These are phyloP conservation scores for Colletes collaris DNA, from an alignment of 2,888 invertebrate genomes.

Conservation along the genomic window DNA sequence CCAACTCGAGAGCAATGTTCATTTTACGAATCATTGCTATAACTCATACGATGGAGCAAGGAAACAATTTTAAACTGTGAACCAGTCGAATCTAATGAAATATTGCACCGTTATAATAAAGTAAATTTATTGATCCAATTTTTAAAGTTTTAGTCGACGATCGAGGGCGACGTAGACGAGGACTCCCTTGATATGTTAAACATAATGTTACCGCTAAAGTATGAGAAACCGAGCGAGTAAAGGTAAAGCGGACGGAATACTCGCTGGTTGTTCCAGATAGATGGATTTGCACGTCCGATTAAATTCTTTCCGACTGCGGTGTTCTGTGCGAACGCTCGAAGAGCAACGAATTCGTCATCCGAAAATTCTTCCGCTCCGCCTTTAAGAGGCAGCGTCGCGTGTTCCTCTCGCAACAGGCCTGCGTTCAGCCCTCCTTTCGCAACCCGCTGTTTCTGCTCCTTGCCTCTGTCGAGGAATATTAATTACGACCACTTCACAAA, in stretches of 20 bases:
- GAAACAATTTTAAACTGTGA: too few species aligned
- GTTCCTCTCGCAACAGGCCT: conserved; percentile 36
- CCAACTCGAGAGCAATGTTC: too few species aligned
- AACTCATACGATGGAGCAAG: too few species aligned
- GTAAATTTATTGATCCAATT: too few species aligned
- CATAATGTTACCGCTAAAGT: too few species aligned
- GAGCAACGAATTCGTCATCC: conserved; percentile 53
- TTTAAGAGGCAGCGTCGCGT: conserved; percentile 40
- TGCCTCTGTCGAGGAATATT: conserved; percentile 68
- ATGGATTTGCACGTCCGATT: conserved; percentile 54
- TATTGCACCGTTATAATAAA: too few species aligned
- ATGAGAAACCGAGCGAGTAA: too few species aligned
- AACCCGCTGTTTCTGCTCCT: conserved; percentile 36
- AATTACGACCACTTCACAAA: conserved; percentile 73
- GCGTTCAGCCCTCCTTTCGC: conserved; percentile 15
- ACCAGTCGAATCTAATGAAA: too few species aligned
- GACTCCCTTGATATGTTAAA: too few species aligned
- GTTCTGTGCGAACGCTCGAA: conserved; percentile 33
- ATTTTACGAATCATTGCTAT: too few species aligned
- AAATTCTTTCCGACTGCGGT: conserved; percentile 32
- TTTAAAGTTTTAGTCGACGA: too few species aligned
- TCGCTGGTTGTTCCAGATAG: conserved; percentile 52
- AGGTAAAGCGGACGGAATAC: conserved; percentile 15
- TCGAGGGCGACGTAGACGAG: too few species aligned
- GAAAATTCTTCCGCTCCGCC: conserved; percentile 60